Percentiles rank a stretch among this genome's conserved stretches.
phyloP scores from a whole-genome alignment of 2,888 invertebrate genomes.

The Apodemia zela region DNA sequence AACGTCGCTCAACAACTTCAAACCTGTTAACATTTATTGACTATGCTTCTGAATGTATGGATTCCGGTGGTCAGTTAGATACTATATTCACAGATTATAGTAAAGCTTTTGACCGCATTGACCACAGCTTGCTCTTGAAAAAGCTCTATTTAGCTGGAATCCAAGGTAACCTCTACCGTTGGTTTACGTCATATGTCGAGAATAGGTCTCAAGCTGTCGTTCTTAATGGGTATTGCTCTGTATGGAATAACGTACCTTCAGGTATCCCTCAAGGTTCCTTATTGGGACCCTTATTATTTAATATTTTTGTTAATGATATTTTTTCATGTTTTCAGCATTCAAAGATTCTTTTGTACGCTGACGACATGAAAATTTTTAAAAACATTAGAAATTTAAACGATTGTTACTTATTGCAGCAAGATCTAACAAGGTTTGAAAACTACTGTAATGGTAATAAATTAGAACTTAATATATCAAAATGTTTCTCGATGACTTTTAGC shows the following conservation, averaged over 20 bases:
- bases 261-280: constrained; percentile 16
- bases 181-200: constrained; percentile 24
- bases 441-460: constrained; percentile 20
- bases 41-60: constrained; percentile 14
- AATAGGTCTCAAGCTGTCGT: constrained; percentile 22
- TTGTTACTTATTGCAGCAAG: constrained; percentile 21
- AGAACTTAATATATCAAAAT: constrained; percentile 10
- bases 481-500: neutral
- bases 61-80: constrained; percentile 26
- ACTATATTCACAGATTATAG: constrained; percentile 29
- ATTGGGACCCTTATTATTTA: constrained; percentile 24
- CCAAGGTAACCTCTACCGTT: constrained; percentile 21
- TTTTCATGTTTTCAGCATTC: constrained; percentile 20
- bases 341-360: constrained; percentile 20
- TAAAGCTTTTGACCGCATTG: constrained; percentile 29
- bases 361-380: constrained; percentile 26
- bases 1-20: constrained; percentile 10
- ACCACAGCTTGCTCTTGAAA: constrained; percentile 25
- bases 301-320: constrained; percentile 25
- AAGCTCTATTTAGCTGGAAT: constrained; percentile 21
- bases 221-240: constrained; percentile 18
- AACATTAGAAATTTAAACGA: constrained; percentile 14
- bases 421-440: constrained; percentile 19
- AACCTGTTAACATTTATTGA: constrained; percentile 17
- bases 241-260: neutral